phyloP scores from a whole-genome alignment of 2,797 vertebrate genomes.

The Sebastes diploproa region DNA sequence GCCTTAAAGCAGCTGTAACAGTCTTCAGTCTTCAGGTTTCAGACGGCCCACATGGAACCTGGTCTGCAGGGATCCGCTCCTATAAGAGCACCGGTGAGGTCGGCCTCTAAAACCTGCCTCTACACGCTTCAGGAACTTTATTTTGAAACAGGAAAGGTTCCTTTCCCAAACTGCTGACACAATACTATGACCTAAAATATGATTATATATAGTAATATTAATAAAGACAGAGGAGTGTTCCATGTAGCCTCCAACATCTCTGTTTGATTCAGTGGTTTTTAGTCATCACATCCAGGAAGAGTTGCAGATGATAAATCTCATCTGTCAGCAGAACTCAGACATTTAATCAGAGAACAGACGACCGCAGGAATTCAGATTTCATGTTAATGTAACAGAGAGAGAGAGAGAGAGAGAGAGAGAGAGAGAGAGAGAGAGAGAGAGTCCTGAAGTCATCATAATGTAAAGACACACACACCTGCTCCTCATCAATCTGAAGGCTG shows the following conservation, averaged over 20 bases:
- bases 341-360: conserved; percentile 29
- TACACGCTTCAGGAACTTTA: too few relatives aligned
- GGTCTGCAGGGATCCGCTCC: too few relatives aligned
- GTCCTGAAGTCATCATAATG: conserved; percentile 22
- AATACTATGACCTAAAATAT: not conserved
- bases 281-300: conserved; percentile 24
- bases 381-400: not conserved
- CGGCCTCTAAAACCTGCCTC: too few relatives aligned
- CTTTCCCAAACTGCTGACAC: too few relatives aligned
- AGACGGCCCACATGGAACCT: too few relatives aligned
- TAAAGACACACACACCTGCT: conserved; percentile 32
- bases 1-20: too few relatives aligned
- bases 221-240: not conserved
- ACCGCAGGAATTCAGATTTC: conserved; percentile 21
- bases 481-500: conserved; percentile 52
- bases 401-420: not conserved
- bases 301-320: conserved; percentile 45
- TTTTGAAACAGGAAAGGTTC: not conserved
- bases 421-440: not conserved
- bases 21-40: too few relatives aligned
- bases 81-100: too few relatives aligned
- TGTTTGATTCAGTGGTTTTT: conserved; percentile 31
- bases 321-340: conserved; percentile 41
- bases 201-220: not conserved
- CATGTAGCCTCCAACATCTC: not conserved